These are phyloP conservation scores for Phaethornis superciliosus DNA, from an alignment of 2,113 vertebrate species.

Conservation along the genomic window DNA sequence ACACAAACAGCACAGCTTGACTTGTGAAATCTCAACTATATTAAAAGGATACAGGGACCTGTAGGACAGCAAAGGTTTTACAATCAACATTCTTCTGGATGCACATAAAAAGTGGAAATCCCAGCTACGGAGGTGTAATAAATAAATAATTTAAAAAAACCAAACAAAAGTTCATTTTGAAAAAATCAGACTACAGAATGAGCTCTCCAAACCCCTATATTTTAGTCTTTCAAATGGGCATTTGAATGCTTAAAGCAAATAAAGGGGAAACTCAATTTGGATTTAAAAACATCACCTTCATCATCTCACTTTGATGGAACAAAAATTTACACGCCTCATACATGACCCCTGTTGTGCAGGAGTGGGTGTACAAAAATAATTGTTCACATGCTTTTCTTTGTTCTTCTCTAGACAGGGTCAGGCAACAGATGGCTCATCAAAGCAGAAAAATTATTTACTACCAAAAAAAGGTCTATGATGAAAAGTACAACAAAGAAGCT, in stretches of 20 bases:
- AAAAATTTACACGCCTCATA: not conserved
- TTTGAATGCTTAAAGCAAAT: not conserved
- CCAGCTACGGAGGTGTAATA: rapidly evolving
- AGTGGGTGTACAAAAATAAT: not conserved
- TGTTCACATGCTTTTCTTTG: not conserved
- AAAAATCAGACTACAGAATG: not conserved
- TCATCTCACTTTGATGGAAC: not conserved
- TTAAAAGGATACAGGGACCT: rapidly evolving
- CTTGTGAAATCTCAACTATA: not conserved
- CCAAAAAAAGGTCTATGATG: not conserved
- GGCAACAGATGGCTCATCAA: not conserved
- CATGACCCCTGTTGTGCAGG: not conserved
- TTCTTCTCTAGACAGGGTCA: not conserved
- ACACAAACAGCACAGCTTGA: not conserved
- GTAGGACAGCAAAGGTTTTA: not conserved
- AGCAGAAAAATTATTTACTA: not conserved
- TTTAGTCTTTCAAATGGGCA: not conserved
- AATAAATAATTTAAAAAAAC: not conserved
- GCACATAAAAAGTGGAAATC: not conserved
- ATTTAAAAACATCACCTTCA: not conserved
- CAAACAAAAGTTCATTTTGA: not conserved
- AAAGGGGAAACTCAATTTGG: not conserved
- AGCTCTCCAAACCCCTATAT: not conserved
- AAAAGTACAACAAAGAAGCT: not conserved
- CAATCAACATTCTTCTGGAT: not conserved